Evolutionary conservation across 2,797 vertebrate genomes (phyloP), one percentile per base, ranked within the genome.

Genomic region (Sebastes vulpes): DNA sequence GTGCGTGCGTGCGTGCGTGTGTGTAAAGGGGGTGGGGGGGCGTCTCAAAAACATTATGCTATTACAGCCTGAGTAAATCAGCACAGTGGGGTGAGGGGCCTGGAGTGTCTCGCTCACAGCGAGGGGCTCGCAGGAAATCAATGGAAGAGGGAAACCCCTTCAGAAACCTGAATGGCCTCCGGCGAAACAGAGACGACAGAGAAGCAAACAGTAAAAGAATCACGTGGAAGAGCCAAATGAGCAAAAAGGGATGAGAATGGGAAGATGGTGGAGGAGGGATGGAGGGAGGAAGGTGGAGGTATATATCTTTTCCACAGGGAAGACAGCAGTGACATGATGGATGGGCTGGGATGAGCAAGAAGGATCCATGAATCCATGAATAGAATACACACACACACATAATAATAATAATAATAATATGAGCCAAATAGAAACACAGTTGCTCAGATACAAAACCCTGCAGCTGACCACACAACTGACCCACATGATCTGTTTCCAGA

Each of bases 41-140:
- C 12, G 46, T 48, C 12, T 20, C 48, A 60, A 75, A 81, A 73
- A 80, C 68, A 77, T 77, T 65, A 65, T 77, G 70, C 81, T 77
- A 64, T 87, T 79, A 86, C 31, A 86, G 72, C 23, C 9, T 25
- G 83, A 78, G 77, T 83, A 87, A 72, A 89, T 85, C 72, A 76
- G 52, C 68, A 0, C 71, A 53, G 88, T 74, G 77, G 91, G 75
- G 82, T 73, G 78, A 82, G 82, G 82, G 83, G 85, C 63, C 75
- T 52, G 57, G 71, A 77, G 81, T 72, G 79, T 65, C 82, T 78
- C 18, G 12, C 63, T 84, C 79, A 60, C 83, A 85, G 75, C 6
- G 35, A 72, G 74, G 68, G 80, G 81, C 64, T 78, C 16, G 4
- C 56, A 76, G 76, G 63, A 84, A 86, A 89, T 77, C 72, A 74